Conservation (phyloP, 2,113 vertebrate genomes). For the Pseudopipra pipra region DNA sequence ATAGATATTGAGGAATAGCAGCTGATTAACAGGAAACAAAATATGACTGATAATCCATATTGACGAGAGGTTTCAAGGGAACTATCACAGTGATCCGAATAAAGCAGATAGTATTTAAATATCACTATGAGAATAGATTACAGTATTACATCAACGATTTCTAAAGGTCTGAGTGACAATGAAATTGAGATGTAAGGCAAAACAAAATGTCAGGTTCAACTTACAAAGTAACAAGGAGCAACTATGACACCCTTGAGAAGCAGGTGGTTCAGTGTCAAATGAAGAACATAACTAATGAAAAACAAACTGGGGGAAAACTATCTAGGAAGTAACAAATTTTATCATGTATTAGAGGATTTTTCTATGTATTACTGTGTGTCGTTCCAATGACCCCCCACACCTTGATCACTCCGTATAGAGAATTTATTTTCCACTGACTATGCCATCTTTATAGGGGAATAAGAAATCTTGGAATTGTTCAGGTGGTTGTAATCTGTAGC, state of each 20-base stretch:
- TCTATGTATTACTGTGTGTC: background rate
- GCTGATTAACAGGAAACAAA: background rate
- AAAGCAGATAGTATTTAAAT: conserved; percentile 5
- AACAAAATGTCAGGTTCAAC: conserved; percentile 51
- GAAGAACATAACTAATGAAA: background rate
- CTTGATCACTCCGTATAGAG: fast-evolving
- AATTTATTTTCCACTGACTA: background rate
- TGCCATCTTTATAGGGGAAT: background rate
- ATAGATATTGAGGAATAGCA: background rate
- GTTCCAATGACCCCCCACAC: background rate
- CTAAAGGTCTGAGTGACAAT: conserved; percentile 55
- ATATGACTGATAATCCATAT: background rate
- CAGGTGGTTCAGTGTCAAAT: background rate
- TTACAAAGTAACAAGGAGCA: background rate
- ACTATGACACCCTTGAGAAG: background rate
- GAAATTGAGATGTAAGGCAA: conserved; percentile 41
- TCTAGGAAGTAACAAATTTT: background rate
- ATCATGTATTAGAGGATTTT: background rate
- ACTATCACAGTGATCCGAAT: background rate
- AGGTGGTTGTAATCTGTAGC: background rate
- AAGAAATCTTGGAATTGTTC: background rate
- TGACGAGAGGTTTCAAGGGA: conserved; percentile 14
- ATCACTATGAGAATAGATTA: conserved; percentile 13
- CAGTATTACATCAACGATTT: background rate
- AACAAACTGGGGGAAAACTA: background rate